Conservation (phyloP, 2,888 invertebrate genomes). For the Antitype chi region DNA sequence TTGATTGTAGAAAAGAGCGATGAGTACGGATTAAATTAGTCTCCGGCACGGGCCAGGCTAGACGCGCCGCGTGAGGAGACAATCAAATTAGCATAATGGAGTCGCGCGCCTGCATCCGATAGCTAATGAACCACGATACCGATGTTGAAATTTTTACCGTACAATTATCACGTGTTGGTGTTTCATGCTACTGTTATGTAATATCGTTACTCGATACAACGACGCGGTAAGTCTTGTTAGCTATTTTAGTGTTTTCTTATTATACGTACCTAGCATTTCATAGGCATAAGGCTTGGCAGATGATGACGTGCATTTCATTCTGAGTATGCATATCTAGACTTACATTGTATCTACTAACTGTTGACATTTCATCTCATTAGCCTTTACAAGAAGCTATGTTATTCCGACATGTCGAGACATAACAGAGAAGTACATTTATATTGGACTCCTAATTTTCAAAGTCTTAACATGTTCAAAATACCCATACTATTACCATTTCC, state of each 20-base stretch:
- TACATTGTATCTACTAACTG: background rate
- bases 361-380: background rate
- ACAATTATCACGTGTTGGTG: constrained; percentile 43
- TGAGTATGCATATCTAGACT: background rate
- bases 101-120: constrained; percentile 58
- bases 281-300: no score
- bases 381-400: background rate
- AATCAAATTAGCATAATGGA: constrained; percentile 68
- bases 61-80: constrained; percentile 55
- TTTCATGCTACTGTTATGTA: constrained; percentile 36
- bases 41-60: constrained; percentile 46
- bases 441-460: no score
- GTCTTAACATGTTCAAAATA: background rate
- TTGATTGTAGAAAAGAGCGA: constrained; percentile 47
- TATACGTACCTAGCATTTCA: background rate
- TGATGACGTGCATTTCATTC: constrained; percentile 2
- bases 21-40: constrained; percentile 53
- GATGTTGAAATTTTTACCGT: constrained; percentile 56
- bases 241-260: constrained; percentile 6
- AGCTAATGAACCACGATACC: constrained; percentile 59
- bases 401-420: background rate
- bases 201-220: constrained; percentile 11
- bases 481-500: no score
- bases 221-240: background rate
- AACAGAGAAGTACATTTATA: background rate